Base-by-base conservation (phyloP, 2,888 invertebrate species). In the Volucella inflata region DNA sequence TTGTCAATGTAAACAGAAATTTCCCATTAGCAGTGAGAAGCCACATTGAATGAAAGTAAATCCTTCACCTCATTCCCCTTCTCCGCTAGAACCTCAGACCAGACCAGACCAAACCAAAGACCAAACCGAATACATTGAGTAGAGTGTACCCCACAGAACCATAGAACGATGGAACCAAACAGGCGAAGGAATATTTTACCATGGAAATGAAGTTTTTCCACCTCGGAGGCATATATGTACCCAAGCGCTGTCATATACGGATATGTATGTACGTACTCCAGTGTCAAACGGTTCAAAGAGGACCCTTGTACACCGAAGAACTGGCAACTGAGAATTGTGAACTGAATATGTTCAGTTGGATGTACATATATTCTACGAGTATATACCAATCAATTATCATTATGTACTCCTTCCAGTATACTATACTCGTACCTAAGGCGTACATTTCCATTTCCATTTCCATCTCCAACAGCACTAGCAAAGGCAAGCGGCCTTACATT, bases 11-110 rank as follows among this genome's bases (percentile, higher is more conserved):
- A 85, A 85, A 85, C 85, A 85, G 85, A 85, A 81, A 81, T 51
- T 85, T 85, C 76, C 85, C 85, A 85, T 85, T 85, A 85, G 85
- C 81, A 81, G 76, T 62, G 81, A 40, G 74, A 81, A 85, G 80
- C 75, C 75, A 64, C 67, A 30, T 76, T 76, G 71, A 81, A 80
- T 77, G 77, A 57, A 85, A 81, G 85, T 71, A 85, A 80, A 80
- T 85, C 80, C 84, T 51, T 76, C 68, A 55, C 51, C 75, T 30
- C 68, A 72, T 51, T 59, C 59, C 51, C 38, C n/a, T 2, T 21
- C 17, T 4, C n/a, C 4, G 0, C 0, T 2, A 6, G 1, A 4
- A 6, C 4, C 30, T 30, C 30, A 30, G 44, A 11, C 10, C 11
- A 51, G 6, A 30, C 46, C 30, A 30, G 6, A 30, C 30, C 30